Evolutionary conservation across 2,113 vertebrate genomes (phyloP), one percentile per base, ranked within the genome.

Genomic region (Calonectris borealis): DNA sequence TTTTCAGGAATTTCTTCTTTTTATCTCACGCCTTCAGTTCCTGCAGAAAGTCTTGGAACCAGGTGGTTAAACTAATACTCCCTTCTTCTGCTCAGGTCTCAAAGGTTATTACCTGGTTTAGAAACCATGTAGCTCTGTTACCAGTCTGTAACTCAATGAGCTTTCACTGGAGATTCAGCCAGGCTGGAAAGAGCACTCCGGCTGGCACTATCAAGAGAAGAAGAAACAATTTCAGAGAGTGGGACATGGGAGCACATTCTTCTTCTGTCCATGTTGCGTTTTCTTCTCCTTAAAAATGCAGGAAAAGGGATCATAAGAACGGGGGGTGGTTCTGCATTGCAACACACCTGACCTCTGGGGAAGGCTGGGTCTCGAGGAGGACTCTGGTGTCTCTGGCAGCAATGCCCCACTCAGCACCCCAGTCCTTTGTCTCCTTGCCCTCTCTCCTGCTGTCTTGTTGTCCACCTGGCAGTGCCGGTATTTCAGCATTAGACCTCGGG

Each of bases 401-500:
- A 42, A 46, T 91, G 80, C 68, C 78, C 83, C 65, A 6, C 54
- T 91, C 32, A 0, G 46, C 42, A 77, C 14, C 61, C 40, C 40
- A 4, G 44, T 6, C 69, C 97, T 97, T 98, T 98, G 97, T 97
- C 92, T 92, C 76, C 27, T 70, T 95, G 46, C 52, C 90, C 71
- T 94, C 88, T 88, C 48, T 54, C 81, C 93, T 57, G 86, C 82
- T 84, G 79, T 48, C 94, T 93, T 32, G 18, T 21, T 40, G 34
- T 54, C 73, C 0, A 0, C 44, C 62, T 71, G 80, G 86, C 66
- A 75, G 83, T n/a, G 32, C 78, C 3, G 0, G 65, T 71, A 58
- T 84, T 90, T 88, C 91, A 34, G 62, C 11, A 6, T 64, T 57
- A 86, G 72, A 79, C 86, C 86, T 93, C 13, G 5, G 75, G 75